These are phyloP conservation scores for Procavia capensis DNA, from an alignment of 2,113 vertebrate species.

Conservation along the genomic window DNA sequence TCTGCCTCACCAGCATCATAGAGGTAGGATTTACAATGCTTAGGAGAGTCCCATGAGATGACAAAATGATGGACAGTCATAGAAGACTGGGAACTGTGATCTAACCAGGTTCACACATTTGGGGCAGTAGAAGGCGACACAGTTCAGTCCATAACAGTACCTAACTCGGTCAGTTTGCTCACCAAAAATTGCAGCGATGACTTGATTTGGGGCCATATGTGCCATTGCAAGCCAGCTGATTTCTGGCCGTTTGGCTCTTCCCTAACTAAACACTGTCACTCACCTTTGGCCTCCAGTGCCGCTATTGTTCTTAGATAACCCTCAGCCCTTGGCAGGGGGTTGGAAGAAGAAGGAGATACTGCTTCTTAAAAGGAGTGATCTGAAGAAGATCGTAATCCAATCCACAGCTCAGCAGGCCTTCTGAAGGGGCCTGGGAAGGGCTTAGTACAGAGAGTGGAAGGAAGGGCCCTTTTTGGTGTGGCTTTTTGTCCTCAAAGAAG, in stretches of 20 bases:
- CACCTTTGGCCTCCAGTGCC: background rate
- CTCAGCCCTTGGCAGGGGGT: background rate
- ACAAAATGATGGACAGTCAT: no score
- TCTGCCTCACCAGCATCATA: no score
- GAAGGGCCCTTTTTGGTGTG: background rate
- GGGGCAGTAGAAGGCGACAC: no score
- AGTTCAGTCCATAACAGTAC: background rate
- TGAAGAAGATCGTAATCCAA: background rate
- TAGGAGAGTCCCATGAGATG: no score
- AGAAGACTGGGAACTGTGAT: no score
- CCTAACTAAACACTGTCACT: background rate
- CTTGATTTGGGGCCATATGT: slow-evolving; percentile 24
- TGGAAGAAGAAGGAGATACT: background rate
- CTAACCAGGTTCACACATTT: no score
- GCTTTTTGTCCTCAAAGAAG: background rate
- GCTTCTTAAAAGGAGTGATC: background rate
- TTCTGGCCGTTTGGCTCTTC: slow-evolving; percentile 37
- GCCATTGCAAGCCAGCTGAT: background rate
- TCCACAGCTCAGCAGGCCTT: background rate
- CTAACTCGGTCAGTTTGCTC: slow-evolving; percentile 54
- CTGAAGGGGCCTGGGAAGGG: background rate
- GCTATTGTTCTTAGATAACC: background rate
- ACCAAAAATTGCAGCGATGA: background rate
- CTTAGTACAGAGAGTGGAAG: background rate
- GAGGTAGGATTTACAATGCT: no score